Base-by-base conservation (phyloP, 2,113 vertebrate genomes). In the Callionymus lyra region DNA sequence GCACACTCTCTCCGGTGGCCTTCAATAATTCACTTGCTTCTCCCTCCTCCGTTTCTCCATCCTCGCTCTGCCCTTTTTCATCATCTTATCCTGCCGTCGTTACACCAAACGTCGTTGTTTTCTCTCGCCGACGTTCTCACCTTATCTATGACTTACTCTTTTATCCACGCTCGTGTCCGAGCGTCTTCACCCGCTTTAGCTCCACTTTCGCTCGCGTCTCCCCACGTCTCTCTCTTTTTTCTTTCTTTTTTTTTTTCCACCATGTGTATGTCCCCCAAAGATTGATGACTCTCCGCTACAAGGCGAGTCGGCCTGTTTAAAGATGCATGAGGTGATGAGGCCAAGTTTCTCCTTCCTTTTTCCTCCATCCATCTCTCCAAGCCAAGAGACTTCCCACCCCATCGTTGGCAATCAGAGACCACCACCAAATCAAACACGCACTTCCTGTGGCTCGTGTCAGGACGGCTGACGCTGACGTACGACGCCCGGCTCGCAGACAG, bases 321-420 rank as follows among this genome's bases (percentile, higher is more conserved):
- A 85, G 78, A 84, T 86, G 82, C 82, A 86, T 84, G 80, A 84
- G 77, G 70, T 79, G 76, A 79, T 66, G 65, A 69, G 73, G 76
- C 70, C 63, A 73, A 56, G 49, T 70, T 76, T 65, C 68, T 54
- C 42, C 39, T 58, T 21, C 43, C 31, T 15, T 12, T 9, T 12
- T 59, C n/a, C 41, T 52, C 40, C 16, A 31, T 40, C 41, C 21
- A 27, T 27, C 21, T 27, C 21, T 27, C 21, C 21, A n/a, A 27
- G 21, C 21, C 21, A 27, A 27, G 21, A 27, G 21, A 27, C 21
- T 27, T 27, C 21, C 21, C 21, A 27, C 21, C 21, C 21, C 21
- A 27, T 27, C 21, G 21, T 27, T 27, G 4, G 21, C 21, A 27
- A 27, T 55, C 53, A 51, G 42, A 63, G 46, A 50, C 42, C 65